These are phyloP conservation scores for Pitta sordida DNA, from an alignment of 2,113 vertebrate genomes.

Conservation along the genomic window DNA sequence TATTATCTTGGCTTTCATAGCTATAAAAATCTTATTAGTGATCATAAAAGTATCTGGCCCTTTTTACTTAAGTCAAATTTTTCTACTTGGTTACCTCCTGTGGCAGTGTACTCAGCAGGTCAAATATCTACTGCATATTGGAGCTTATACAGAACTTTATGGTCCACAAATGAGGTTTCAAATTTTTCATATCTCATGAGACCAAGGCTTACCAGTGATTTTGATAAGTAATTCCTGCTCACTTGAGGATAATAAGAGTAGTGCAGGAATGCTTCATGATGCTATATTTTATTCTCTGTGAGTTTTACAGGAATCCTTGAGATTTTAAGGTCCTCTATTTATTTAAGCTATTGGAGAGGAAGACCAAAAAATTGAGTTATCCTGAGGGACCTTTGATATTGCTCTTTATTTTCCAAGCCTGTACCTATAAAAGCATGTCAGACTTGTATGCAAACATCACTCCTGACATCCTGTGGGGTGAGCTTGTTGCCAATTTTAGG, in stretches of 20 bases:
- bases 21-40: conserved; percentile 56
- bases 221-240: not conserved
- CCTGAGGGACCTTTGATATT: not conserved
- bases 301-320: not conserved
- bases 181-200: conserved; percentile 37
- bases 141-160: conserved; percentile 23
- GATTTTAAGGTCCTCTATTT: not conserved
- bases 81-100: conserved; percentile 17
- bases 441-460: not conserved
- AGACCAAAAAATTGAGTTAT: not conserved
- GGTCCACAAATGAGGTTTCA: conserved; percentile 15
- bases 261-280: not conserved
- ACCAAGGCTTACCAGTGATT: not conserved
- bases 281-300: not conserved
- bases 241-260: not conserved
- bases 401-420: not conserved
- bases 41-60: conserved; percentile 53
- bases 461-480: not conserved
- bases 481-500: not conserved
- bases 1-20: conserved; percentile 48
- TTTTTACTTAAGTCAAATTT: conserved; percentile 41
- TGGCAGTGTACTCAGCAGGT: not conserved
- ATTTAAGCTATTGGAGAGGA: not conserved
- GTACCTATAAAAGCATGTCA: not conserved
- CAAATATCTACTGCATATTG: not conserved